phyloP scores from a whole-genome alignment of 92 coral and sea anemone species.

The Galaxea fascicularis region DNA sequence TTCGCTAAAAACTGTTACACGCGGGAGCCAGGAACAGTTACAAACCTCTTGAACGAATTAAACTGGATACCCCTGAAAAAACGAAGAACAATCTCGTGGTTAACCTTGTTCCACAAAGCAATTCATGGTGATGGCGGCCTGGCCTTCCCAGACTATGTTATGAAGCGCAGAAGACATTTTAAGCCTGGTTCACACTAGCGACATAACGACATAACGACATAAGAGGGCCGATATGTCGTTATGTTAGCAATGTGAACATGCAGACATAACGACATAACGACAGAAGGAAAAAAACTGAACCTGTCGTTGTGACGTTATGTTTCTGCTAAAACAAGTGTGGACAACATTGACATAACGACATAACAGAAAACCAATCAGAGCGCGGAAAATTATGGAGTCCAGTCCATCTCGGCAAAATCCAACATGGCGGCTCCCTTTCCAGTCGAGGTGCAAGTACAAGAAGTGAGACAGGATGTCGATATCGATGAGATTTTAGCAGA shows the following conservation, averaged over 20 bases:
- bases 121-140: no score
- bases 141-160: no score
- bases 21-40: no score
- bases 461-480: conserved; percentile 9
- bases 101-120: no score
- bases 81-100: no score
- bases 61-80: no score
- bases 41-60: no score
- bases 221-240: conserved; percentile 31
- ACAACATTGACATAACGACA: conserved; percentile 50
- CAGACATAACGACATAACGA: conserved; percentile 29
- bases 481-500: not conserved
- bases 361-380: conserved; percentile 43
- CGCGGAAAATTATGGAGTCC: conserved; percentile 2
- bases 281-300: conserved; percentile 35
- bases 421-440: conserved; percentile 34
- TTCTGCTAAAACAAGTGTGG: conserved; percentile 43
- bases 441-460: not conserved
- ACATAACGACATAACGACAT: conserved; percentile 47
- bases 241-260: conserved; percentile 44
- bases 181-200: no score
- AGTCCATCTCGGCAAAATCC: not conserved
- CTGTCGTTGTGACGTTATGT: conserved; percentile 32
- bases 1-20: no score
- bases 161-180: no score